Percentiles rank a stretch among this genome's conserved stretches.
Conservation (phyloP, 2,113 vertebrate genomes). For the Acrocephalus arundinaceus region DNA sequence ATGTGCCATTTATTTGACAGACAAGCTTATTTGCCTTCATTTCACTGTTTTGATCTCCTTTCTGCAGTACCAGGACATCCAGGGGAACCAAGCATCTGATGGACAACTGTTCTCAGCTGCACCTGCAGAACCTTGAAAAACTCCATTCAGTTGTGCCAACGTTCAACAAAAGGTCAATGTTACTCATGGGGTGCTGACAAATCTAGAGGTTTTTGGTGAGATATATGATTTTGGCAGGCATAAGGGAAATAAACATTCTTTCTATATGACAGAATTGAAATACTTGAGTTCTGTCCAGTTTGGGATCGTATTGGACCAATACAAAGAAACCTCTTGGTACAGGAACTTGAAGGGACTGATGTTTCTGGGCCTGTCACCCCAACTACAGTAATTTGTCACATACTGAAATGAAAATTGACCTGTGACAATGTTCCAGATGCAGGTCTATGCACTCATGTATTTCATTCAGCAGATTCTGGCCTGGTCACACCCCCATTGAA, state of each 20-base stretch:
- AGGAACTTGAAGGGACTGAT: not conserved
- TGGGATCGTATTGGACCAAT: not conserved
- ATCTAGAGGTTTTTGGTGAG: not conserved
- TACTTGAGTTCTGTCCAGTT: not conserved
- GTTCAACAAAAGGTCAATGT: not conserved
- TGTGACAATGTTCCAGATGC: not conserved
- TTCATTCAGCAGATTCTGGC: not conserved
- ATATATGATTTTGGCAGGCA: not conserved
- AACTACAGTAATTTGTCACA: not conserved
- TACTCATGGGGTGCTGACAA: not conserved
- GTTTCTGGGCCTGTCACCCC: not conserved
- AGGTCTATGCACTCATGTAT: not conserved
- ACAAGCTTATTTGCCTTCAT: conserved; percentile 55
- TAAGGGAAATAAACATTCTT: not conserved
- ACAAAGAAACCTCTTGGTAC: not conserved
- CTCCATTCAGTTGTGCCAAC: not conserved
- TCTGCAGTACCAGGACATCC: not conserved
- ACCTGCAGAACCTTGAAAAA: not conserved
- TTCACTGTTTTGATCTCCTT: conserved; percentile 47
- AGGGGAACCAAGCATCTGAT: not conserved
- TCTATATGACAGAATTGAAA: not conserved
- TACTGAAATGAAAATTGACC: not conserved
- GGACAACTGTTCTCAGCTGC: not conserved
- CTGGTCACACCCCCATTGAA: not conserved
- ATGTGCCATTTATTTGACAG: conserved; percentile 62